Evolutionary conservation across 2,888 invertebrate species (phyloP).

Genomic region (Ormyrus nitidulus): DNA sequence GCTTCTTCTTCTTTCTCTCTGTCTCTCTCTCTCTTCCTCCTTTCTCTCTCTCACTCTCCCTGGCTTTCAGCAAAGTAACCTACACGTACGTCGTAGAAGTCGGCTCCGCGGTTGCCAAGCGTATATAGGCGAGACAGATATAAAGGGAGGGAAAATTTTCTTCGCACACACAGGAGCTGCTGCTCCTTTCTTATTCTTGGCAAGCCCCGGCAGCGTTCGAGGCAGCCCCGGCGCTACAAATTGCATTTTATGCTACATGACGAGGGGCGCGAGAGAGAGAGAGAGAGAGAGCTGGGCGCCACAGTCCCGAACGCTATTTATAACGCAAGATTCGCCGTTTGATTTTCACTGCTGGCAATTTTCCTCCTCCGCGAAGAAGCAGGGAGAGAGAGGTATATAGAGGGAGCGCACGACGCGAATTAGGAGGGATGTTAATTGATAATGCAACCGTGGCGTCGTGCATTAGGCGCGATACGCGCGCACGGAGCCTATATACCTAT

Average conservation of each 20-base stretch:
- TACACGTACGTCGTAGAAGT: not conserved
- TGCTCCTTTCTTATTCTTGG: conserved; percentile 43
- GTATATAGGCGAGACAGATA: conserved; percentile 53
- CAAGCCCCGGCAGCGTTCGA: not conserved
- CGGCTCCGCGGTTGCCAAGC: conserved; percentile 44
- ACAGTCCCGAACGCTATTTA: too few species aligned
- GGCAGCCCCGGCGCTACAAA: conserved; percentile 14
- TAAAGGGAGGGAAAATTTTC: conserved; percentile 50
- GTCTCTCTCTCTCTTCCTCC: conserved; percentile 56
- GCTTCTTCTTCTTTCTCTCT: conserved; percentile 20
- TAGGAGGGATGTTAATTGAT: too few species aligned
- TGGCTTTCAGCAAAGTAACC: not conserved
- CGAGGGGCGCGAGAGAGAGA: not conserved
- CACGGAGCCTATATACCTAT: not conserved
- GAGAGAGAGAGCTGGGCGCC: too few species aligned
- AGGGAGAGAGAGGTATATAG: not conserved
- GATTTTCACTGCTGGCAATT: conserved; percentile 12
- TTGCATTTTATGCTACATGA: conserved; percentile 44
- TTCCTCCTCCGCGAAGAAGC: conserved; percentile 10
- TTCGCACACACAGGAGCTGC: not conserved
- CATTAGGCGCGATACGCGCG: too few species aligned
- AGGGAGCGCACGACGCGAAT: not conserved
- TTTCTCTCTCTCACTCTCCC: not conserved
- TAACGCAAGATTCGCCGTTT: not conserved
- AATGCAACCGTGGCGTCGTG: too few species aligned